Evolutionary conservation across 2,797 vertebrate species (phyloP).

Genomic region (Rhinogobio ventralis): DNA sequence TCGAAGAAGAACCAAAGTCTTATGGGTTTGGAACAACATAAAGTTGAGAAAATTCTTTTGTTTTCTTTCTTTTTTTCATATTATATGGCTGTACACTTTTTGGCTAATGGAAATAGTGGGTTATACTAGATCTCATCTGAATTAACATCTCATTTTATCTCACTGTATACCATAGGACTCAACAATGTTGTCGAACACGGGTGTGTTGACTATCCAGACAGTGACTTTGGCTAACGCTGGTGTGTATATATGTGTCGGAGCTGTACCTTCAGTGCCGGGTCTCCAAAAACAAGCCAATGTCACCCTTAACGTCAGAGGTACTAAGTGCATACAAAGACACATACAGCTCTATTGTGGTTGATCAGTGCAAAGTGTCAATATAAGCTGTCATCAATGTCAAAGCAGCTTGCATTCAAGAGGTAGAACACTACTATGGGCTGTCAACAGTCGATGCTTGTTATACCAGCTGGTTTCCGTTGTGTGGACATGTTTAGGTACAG

Average conservation of each 20-base stretch:
- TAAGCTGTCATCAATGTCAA: constrained; percentile 29
- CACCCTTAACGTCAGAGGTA: constrained; percentile 83
- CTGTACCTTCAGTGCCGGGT: constrained; percentile 77
- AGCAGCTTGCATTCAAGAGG: constrained; percentile 1
- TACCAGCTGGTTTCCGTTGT: constrained; percentile 12
- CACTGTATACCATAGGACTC: constrained; percentile 72
- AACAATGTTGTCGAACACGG: constrained; percentile 68
- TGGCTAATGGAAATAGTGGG: neutral
- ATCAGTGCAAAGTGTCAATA: neutral
- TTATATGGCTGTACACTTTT: neutral
- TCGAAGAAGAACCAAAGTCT: neutral
- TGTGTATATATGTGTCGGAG: constrained; percentile 81
- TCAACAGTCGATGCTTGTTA: neutral
- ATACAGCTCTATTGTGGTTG: constrained; percentile 11
- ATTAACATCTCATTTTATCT: neutral
- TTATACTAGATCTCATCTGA: neutral
- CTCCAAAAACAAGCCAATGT: constrained; percentile 72
- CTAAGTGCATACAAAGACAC: neutral
- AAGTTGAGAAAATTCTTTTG: accelerated
- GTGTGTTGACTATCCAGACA: constrained; percentile 65
- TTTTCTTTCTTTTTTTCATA: neutral
- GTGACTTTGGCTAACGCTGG: constrained; percentile 76
- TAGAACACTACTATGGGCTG: constrained; percentile 13
- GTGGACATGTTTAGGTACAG: constrained; percentile 13
- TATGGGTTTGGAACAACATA: neutral